phyloP scores from a whole-genome alignment of 2,113 vertebrate species.

The Orcinus orca region DNA sequence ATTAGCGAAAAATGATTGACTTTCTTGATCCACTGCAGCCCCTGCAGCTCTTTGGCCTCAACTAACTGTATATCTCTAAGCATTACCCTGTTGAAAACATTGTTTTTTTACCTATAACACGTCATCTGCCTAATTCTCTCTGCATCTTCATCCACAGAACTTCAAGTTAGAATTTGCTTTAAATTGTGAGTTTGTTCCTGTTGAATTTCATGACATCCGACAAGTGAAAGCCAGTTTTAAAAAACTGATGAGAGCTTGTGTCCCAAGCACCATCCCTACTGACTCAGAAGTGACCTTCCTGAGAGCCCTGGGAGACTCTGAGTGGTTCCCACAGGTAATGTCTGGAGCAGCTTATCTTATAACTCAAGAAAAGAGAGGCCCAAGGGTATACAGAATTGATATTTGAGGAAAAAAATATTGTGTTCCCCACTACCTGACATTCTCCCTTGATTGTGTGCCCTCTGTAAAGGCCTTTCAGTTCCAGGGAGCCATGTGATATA shows the following conservation, averaged over 20 bases:
- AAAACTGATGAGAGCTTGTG: constrained; percentile 95
- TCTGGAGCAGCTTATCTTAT: not conserved
- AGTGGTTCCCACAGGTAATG: constrained; percentile 96
- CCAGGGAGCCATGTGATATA: not conserved
- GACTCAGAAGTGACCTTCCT: constrained; percentile 94
- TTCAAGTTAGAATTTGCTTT: constrained; percentile 94
- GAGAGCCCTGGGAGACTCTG: constrained; percentile 94
- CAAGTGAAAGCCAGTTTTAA: constrained; percentile 96
- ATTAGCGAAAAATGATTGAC: not conserved
- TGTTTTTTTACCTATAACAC: not conserved
- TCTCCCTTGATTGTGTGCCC: not conserved
- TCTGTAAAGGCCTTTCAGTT: not conserved
- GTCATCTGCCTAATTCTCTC: constrained; percentile 57
- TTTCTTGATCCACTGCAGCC: not conserved
- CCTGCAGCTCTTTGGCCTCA: not conserved
- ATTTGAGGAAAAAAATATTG: not conserved
- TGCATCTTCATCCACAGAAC: constrained; percentile 84
- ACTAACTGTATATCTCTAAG: not conserved
- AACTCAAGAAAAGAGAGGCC: not conserved
- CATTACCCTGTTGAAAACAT: not conserved
- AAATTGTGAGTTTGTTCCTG: constrained; percentile 97
- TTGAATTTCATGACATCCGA: constrained; percentile 94
- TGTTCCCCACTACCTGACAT: not conserved
- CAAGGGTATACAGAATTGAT: not conserved
- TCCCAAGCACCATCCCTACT: constrained; percentile 90